Percentiles rank a stretch among this genome's conserved stretches.
Conservation (phyloP, 1,140 invertebrate genomes). For the Zaprionus lachaisei region DNA sequence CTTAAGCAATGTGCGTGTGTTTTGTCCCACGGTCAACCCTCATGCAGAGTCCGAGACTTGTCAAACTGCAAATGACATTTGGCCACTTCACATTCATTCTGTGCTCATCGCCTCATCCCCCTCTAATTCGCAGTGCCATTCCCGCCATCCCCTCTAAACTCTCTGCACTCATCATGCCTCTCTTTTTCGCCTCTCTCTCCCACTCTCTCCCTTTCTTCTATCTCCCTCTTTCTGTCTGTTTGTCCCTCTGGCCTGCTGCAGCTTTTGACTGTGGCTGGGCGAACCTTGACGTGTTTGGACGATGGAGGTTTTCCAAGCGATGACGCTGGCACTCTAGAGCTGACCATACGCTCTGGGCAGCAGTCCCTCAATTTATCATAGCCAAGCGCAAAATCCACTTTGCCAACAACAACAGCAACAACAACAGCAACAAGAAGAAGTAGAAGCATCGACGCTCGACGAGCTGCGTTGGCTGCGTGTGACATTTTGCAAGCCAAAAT, state of each 20-base stretch:
- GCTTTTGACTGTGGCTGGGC: conserved; percentile 35
- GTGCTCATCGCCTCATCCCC: not conserved
- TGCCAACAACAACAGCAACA: conserved; percentile 44
- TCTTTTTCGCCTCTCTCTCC: too few relatives aligned
- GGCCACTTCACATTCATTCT: conserved; percentile 69
- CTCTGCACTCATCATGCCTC: not conserved
- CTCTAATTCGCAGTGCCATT: not conserved
- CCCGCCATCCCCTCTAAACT: not conserved
- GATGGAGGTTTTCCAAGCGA: conserved; percentile 21
- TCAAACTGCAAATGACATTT: conserved; percentile 81
- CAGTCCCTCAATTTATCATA: conserved; percentile 77
- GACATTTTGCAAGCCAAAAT: conserved; percentile 82
- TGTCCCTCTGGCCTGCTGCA: conserved; percentile 26
- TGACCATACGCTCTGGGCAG: conserved; percentile 51
- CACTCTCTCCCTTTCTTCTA: not conserved
- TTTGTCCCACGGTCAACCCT: not conserved
- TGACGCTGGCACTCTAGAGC: conserved; percentile 26
- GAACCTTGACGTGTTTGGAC: conserved; percentile 33
- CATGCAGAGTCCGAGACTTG: conserved; percentile 20
- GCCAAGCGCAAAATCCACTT: conserved; percentile 80
- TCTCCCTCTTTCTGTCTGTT: conserved; percentile 34
- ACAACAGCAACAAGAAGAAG: conserved; percentile 20
- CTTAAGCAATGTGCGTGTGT: not conserved
- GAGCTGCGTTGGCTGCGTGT: conserved; percentile 75
- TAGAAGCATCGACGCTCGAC: conserved; percentile 30